A percentile compares a stretch with the other conserved stretches of the same genome.
Conservation (phyloP, 2,113 vertebrate genomes). For the Sceloporus undulatus region DNA sequence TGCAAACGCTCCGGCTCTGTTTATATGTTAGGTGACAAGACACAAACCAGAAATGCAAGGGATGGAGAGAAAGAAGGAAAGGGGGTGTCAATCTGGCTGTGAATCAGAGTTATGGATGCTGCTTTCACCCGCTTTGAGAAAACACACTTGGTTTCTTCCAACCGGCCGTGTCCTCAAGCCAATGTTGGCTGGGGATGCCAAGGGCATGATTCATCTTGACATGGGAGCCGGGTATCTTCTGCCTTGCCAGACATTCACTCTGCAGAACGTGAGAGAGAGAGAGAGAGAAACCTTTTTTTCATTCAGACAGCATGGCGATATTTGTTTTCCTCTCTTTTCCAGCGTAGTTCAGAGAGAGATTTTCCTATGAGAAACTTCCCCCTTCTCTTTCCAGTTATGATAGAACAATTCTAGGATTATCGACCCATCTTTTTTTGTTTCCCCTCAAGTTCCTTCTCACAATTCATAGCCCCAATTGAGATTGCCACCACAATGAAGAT, state of each 20-base stretch:
- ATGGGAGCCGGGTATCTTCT: constrained; percentile 70
- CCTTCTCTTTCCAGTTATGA: constrained; percentile 48
- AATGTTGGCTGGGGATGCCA: constrained; percentile 73
- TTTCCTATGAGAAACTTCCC: constrained; percentile 84
- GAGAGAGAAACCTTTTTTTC: constrained; percentile 26
- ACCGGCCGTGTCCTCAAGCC: constrained; percentile 59
- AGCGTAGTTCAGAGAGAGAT: constrained; percentile 65
- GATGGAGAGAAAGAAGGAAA: constrained; percentile 11
- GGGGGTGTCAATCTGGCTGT: constrained; percentile 24
- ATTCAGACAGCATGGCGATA: constrained; percentile 62
- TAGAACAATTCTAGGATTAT: constrained; percentile 68
- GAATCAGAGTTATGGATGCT: constrained; percentile 61
- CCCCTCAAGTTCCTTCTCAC: constrained; percentile 83
- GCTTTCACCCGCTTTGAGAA: constrained; percentile 51
- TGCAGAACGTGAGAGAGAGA: constrained; percentile 67
- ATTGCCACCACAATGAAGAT: constrained; percentile 92
- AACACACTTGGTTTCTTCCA: constrained; percentile 74
- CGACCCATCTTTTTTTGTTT: constrained; percentile 46
- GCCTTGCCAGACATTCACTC: constrained; percentile 66
- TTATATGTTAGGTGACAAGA: constrained; percentile 78
- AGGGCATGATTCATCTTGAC: constrained; percentile 76
- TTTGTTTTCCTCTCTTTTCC: constrained; percentile 50
- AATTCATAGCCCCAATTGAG: constrained; percentile 87
- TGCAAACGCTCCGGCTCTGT: constrained; percentile 50
- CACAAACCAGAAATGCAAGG: constrained; percentile 74